Conservation (phyloP, 2,888 invertebrate species). For the Malacosoma neustria region DNA sequence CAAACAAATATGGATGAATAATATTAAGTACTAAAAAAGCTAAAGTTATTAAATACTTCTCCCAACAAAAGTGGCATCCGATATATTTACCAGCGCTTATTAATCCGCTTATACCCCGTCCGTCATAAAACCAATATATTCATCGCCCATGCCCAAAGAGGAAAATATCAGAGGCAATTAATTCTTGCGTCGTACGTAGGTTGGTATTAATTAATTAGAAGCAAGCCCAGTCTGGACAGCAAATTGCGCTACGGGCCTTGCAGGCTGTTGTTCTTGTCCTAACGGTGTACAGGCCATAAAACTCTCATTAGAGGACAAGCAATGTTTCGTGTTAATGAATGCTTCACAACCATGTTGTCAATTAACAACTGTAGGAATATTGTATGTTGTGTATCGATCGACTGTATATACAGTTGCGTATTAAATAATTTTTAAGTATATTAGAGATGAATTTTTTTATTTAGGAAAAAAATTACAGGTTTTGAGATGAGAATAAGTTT, state of each 20-base stretch:
- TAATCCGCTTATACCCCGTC: background rate
- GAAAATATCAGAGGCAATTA: conserved; percentile 16
- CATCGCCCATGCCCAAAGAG: background rate
- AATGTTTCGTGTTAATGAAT: conserved; percentile 47
- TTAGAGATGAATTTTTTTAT: too few relatives aligned
- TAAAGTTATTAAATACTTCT: too few relatives aligned
- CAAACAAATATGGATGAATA: too few relatives aligned
- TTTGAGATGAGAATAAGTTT: too few relatives aligned
- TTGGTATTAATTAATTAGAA: conserved; percentile 35
- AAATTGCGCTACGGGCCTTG: conserved; percentile 39
- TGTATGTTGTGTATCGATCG: too few relatives aligned
- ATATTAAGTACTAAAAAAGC: too few relatives aligned
- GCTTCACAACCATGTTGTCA: conserved; percentile 36
- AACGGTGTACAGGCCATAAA: conserved; percentile 34
- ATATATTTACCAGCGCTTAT: background rate
- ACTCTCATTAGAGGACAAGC: conserved; percentile 40
- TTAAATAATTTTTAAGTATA: too few relatives aligned
- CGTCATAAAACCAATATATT: background rate
- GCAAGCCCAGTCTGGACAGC: conserved; percentile 27
- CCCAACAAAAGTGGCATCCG: background rate
- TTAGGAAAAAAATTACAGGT: too few relatives aligned
- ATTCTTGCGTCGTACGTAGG: conserved; percentile 21
- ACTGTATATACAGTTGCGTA: too few relatives aligned
- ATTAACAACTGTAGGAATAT: conserved; percentile 25
- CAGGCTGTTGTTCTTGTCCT: conserved; percentile 20